Evolutionary conservation across 2,113 vertebrate genomes (phyloP).

Genomic region (Mirza zaza): DNA sequence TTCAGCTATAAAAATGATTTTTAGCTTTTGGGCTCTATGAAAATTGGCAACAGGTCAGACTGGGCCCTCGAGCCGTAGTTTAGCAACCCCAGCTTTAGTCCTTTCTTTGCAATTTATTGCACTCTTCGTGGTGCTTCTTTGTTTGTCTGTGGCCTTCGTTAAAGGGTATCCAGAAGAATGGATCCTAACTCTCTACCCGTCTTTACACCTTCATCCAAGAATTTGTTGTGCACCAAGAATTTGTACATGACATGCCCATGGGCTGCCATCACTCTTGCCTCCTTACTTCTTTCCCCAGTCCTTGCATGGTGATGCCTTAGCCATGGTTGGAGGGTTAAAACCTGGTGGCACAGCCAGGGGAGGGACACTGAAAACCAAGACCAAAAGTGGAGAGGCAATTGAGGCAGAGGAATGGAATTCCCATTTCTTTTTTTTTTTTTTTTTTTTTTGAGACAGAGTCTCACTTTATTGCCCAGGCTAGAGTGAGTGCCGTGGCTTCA

Average conservation of each 20-base stretch:
- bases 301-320: background rate
- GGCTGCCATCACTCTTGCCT: fast-evolving
- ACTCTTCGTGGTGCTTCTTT: fast-evolving
- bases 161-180: fast-evolving
- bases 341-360: background rate
- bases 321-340: background rate
- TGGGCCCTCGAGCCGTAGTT: background rate
- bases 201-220: background rate
- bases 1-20: background rate
- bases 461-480: too few species aligned
- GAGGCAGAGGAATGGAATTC: background rate
- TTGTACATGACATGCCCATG: background rate
- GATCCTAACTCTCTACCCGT: fast-evolving
- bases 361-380: background rate
- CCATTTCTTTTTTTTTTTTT: too few species aligned
- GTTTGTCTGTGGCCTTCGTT: background rate
- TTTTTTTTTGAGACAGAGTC: too few species aligned
- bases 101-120: fast-evolving
- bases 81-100: background rate
- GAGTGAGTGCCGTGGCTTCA: too few species aligned
- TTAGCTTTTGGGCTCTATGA: background rate
- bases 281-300: background rate
- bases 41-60: background rate
- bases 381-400: background rate
- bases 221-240: fast-evolving